Conservation (phyloP, 2,888 invertebrate genomes). For the Panzeria rudis region DNA sequence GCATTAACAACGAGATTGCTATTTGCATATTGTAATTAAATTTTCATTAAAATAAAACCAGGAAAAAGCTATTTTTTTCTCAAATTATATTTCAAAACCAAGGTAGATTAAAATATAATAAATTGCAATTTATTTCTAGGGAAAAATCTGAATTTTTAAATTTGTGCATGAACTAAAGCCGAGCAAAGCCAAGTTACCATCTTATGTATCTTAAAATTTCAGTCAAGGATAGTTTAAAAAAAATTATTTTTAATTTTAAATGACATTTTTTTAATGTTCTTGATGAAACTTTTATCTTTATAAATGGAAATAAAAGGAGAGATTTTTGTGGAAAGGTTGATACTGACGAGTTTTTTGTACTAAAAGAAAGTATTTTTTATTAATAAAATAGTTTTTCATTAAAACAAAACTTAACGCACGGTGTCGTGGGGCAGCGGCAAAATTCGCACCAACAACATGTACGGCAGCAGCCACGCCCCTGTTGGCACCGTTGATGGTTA, state of each 20-base stretch:
- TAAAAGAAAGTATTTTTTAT: no score
- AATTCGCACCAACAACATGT: no score
- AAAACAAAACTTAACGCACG: no score
- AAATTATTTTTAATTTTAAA: no score
- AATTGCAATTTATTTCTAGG: neutral
- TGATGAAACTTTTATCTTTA: neutral
- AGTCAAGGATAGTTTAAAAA: neutral
- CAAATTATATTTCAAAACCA: neutral
- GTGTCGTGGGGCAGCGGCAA: no score
- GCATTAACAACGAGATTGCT: slow-evolving; percentile 46
- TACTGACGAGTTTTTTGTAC: neutral
- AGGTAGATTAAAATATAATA: neutral
- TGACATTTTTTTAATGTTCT: neutral
- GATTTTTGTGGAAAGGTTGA: neutral
- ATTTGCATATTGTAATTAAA: slow-evolving; percentile 66
- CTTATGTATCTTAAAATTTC: neutral
- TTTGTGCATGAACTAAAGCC: neutral
- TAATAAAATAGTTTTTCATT: no score
- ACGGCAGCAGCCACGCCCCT: no score
- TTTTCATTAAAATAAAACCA: slow-evolving; percentile 45
- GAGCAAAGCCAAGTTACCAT: neutral
- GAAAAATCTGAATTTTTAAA: neutral
- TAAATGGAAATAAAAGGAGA: neutral
- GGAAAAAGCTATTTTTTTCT: neutral
- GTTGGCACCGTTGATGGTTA: no score